These are phyloP conservation scores for Peromyscus attwateri DNA, from an alignment of 2,797 vertebrate genomes.

Conservation along the genomic window DNA sequence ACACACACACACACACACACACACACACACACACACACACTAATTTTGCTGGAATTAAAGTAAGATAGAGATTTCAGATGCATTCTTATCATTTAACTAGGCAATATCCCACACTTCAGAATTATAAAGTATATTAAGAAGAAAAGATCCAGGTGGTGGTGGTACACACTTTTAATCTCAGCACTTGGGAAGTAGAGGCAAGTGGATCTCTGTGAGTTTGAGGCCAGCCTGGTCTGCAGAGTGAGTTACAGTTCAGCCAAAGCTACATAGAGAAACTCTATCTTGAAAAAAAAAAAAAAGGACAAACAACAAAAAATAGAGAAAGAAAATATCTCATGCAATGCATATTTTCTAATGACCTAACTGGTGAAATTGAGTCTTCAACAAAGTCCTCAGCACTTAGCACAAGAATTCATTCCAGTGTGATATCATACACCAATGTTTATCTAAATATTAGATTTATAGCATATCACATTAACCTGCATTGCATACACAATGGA, in stretches of 20 bases:
- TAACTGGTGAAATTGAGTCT: background rate
- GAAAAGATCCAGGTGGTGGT: no score
- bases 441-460: background rate
- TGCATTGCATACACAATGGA: background rate
- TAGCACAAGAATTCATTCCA: slow-evolving; percentile 26
- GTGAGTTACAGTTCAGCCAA: no score
- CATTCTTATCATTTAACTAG: background rate
- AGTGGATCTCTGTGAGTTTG: no score
- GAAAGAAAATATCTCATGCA: background rate
- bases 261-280: no score
- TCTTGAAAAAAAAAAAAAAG: no score
- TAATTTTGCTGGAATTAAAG: background rate
- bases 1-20: background rate
- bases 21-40: no score
- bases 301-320: no score
- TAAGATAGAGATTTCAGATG: background rate
- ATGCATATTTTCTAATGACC: slow-evolving; percentile 10
- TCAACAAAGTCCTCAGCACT: background rate
- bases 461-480: background rate
- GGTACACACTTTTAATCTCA: no score
- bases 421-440: background rate
- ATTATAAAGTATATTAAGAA: background rate
- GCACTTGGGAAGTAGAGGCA: no score
- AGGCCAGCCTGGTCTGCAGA: no score
- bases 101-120: background rate